Base-by-base conservation (phyloP, 1,140 invertebrate species). In the Lepidurus apus region DNA sequence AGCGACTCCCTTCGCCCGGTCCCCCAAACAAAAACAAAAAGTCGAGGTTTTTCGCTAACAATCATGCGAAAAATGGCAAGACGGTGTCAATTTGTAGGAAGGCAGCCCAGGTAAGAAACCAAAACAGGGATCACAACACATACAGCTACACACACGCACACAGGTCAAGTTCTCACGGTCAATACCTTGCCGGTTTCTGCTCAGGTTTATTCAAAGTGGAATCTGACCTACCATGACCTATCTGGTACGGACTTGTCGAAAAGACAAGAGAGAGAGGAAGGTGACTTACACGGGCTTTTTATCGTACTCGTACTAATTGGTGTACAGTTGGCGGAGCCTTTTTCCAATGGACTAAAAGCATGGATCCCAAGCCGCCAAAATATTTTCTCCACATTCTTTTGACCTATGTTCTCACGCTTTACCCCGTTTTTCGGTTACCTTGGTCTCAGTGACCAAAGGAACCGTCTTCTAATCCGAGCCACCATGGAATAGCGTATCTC, bases 11-110 rank as follows among this genome's bases (percentile, higher is more conserved):
- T 65, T 65, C 21, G 53, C 53, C 21, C 7, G 17, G n/a, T 65
- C 53, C 17, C 53, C 7, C 7, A 65, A 9, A 65, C 34, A 65
- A 65, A 65, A n/a, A n/a, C n/a, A n/a, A n/a, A 13, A 65, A n/a
- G 6, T 65, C 53, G 53, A 65, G 53, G 53, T 65, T 65, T 65
- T 65, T 65, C 53, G 53, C 53, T 65, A 65, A 65, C 53, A 11
- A 65, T 65, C 53, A 21, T 65, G 13, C 53, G 53, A 65, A 65
- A 65, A 65, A 65, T 65, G 53, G 53, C 53, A 65, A n/a, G 53
- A 65, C 6, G 3, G 13, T 65, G 53, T 65, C 53, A 65, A 65
- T 65, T 65, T 21, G 53, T n/a, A 13, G 53, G 21, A 13, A 65
- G 53, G 34, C 34, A n/a, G 21, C 4, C 53, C 53, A 65, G 53